A percentile compares a stretch with the other conserved stretches of the same genome.
phyloP scores from a whole-genome alignment of 2,797 vertebrate genomes.

The Natrix natrix region DNA sequence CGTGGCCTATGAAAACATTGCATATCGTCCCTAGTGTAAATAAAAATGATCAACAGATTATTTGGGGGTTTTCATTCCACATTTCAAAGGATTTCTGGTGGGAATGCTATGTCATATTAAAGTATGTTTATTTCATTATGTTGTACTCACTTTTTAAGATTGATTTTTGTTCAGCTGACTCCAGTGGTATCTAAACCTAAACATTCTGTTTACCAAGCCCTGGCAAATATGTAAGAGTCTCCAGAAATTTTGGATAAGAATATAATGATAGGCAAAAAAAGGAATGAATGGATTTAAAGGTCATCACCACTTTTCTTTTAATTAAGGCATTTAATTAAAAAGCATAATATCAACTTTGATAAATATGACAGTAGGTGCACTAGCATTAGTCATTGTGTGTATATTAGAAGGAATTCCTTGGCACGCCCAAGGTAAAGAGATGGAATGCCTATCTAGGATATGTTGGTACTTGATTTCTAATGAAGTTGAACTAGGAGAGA shows the following conservation, averaged over 20 bases:
- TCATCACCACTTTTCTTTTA: not conserved
- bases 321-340: constrained; percentile 8
- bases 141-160: not conserved
- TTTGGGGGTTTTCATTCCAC: not conserved
- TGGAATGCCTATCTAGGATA: constrained; percentile 16
- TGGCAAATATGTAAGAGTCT: not conserved
- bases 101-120: not conserved
- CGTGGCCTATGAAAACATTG: not conserved
- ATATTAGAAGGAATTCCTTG: constrained; percentile 14
- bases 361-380: constrained; percentile 30
- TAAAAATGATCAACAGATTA: not conserved
- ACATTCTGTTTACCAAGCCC: not conserved
- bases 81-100: not conserved
- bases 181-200: not conserved
- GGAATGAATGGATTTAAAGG: not conserved
- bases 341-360: not conserved
- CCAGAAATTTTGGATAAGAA: not conserved
- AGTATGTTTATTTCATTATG: not conserved
- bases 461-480: constrained; percentile 36
- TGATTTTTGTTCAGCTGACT: not conserved
- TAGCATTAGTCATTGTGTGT: constrained; percentile 35
- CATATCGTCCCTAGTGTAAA: not conserved
- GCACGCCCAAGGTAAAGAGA: not conserved
- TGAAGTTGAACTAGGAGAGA: not conserved
- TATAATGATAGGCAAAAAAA: not conserved